Conservation (phyloP, 1,140 invertebrate species). For the Venustaconcha ellipsiformis region DNA sequence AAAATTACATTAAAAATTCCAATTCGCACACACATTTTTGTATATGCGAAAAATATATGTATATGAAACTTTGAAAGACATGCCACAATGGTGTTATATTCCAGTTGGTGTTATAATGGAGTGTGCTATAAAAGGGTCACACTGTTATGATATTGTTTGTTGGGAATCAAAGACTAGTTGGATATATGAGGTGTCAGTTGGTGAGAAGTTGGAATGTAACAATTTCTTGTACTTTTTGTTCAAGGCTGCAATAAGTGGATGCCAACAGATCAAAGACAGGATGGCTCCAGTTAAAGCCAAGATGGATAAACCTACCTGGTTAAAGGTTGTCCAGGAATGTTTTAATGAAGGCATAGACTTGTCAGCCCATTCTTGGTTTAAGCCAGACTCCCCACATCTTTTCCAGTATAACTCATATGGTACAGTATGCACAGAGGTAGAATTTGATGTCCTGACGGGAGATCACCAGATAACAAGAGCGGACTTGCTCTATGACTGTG, state of each 20-base stretch:
- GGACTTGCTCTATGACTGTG: constrained; percentile 70
- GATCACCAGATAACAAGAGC: constrained; percentile 71
- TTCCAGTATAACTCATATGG: constrained; percentile 56
- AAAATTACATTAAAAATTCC: too few relatives aligned
- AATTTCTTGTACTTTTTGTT: neutral
- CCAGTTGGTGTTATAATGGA: too few relatives aligned
- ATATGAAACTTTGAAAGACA: too few relatives aligned
- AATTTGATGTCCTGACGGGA: constrained; percentile 60
- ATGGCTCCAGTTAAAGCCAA: constrained; percentile 52
- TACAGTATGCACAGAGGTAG: constrained; percentile 53
- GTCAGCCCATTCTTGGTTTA: constrained; percentile 34
- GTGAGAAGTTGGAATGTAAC: too few relatives aligned
- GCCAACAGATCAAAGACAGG: constrained; percentile 43
- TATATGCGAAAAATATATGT: too few relatives aligned
- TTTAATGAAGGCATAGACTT: constrained; percentile 47
- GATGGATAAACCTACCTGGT: constrained; percentile 51
- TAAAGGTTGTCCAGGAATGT: constrained; percentile 41
- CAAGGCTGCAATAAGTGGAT: constrained; percentile 53
- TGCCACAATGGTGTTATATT: too few relatives aligned
- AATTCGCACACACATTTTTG: too few relatives aligned
- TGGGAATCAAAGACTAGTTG: too few relatives aligned
- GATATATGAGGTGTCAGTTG: too few relatives aligned
- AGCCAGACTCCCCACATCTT: constrained; percentile 27
- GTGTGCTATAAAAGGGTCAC: too few relatives aligned
- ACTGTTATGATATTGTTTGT: too few relatives aligned